Percentiles rank a stretch among this genome's conserved stretches.
These are phyloP conservation scores for Brachionus manjavacas DNA, from an alignment of 1,140 invertebrate species.

Conservation along the genomic window DNA sequence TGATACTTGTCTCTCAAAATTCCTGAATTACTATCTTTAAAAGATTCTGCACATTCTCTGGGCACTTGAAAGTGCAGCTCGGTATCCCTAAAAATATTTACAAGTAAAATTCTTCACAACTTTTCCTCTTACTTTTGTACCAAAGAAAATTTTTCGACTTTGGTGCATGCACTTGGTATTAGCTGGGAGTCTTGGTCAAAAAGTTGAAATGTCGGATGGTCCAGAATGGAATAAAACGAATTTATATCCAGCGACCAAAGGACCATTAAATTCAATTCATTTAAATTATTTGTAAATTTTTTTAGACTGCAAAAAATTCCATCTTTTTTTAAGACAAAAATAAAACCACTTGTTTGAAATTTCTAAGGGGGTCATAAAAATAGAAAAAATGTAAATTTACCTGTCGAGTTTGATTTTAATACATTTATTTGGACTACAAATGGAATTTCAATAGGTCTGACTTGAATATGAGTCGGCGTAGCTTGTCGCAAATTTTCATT, in stretches of 20 bases:
- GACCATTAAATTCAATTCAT: background rate
- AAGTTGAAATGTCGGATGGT: background rate
- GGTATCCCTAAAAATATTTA: background rate
- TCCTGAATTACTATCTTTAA: background rate
- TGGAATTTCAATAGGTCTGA: conserved; percentile 8
- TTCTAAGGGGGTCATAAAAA: background rate
- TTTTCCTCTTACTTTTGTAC: background rate
- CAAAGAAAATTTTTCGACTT: background rate
- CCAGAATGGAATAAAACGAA: background rate
- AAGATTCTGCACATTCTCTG: background rate
- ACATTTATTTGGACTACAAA: background rate
- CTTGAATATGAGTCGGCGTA: background rate
- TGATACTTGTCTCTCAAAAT: background rate
- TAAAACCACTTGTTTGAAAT: background rate
- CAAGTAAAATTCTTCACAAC: background rate
- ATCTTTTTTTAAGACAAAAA: conserved; percentile 26
- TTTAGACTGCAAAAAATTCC: background rate
- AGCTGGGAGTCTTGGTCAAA: background rate
- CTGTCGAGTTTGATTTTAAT: conserved; percentile 31
- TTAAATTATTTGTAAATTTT: background rate
- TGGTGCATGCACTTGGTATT: background rate
- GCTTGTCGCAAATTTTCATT: background rate
- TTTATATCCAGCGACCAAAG: background rate
- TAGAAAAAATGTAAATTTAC: background rate
- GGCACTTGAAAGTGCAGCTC: background rate